Percentiles rank a stretch among this genome's conserved stretches.
Evolutionary conservation across 1,140 invertebrate species (phyloP).

Genomic region (Manduca sexta): DNA sequence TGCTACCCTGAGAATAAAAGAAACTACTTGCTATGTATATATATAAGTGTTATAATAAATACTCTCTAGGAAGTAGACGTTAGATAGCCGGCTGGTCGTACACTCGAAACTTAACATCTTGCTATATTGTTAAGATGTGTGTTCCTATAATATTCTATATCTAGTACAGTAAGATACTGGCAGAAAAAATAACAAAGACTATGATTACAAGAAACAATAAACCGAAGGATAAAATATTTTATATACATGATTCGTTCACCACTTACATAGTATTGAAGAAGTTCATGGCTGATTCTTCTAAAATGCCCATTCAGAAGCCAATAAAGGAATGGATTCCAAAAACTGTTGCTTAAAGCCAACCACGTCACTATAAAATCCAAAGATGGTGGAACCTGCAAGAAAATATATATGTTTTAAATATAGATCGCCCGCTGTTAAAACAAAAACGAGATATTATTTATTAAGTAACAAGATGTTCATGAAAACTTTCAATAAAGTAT

Average conservation of each 20-base stretch:
- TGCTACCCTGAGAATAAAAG: neutral
- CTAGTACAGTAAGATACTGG: too few relatives aligned
- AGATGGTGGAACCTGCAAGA: constrained; percentile 79
- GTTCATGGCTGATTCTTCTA: constrained; percentile 82
- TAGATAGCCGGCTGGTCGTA: neutral
- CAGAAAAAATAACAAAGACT: too few relatives aligned
- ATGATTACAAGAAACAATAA: too few relatives aligned
- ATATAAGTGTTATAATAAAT: neutral
- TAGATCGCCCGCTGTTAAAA: too few relatives aligned
- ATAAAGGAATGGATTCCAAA: constrained; percentile 92
- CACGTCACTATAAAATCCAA: constrained; percentile 89
- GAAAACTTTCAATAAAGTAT: too few relatives aligned
- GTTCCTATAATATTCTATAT: too few relatives aligned
- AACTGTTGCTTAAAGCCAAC: constrained; percentile 88
- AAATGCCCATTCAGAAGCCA: constrained; percentile 91
- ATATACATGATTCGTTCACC: too few relatives aligned
- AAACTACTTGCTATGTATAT: neutral
- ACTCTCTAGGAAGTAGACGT: neutral
- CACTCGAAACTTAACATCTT: neutral
- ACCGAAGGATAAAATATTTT: too few relatives aligned
- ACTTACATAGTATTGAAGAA: constrained; percentile 83
- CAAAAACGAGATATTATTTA: too few relatives aligned
- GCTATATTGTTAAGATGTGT: too few relatives aligned
- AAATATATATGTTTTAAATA: too few relatives aligned
- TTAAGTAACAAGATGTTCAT: too few relatives aligned